Percentiles rank a stretch among this genome's conserved stretches.
phyloP scores from a whole-genome alignment of 1,140 invertebrate genomes.

The Contarinia nasturtii region DNA sequence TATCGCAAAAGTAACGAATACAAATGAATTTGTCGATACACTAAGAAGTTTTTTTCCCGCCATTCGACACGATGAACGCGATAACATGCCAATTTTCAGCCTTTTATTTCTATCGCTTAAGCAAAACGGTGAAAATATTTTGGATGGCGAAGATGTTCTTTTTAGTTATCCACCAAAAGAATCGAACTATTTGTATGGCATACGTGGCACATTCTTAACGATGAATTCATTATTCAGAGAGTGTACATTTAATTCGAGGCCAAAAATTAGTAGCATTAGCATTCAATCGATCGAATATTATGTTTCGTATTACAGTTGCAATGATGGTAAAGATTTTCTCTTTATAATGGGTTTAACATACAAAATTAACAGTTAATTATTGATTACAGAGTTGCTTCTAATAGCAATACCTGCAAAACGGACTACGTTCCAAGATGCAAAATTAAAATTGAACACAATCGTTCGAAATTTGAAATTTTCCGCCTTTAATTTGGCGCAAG shows the following conservation, averaged over 20 bases:
- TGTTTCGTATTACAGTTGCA: background rate
- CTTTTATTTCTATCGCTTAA: background rate
- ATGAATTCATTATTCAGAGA: background rate
- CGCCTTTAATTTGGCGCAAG: too few species aligned
- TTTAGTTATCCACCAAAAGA: constrained; percentile 3
- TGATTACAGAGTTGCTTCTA: background rate
- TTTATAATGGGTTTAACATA: too few species aligned
- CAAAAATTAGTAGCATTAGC: background rate
- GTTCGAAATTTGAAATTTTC: background rate
- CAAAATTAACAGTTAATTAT: background rate
- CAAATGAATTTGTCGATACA: constrained; percentile 9
- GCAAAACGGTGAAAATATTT: background rate
- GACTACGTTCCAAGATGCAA: background rate
- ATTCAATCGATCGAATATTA: background rate
- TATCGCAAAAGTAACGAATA: constrained; percentile 1
- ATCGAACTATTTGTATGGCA: background rate
- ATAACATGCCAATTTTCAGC: background rate
- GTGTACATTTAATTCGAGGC: background rate
- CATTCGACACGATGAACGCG: too few species aligned
- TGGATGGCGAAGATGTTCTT: background rate
- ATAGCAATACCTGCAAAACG: background rate
- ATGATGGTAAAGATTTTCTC: background rate
- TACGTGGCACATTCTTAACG: constrained; percentile 1
- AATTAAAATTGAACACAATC: background rate
- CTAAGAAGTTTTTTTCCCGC: too few species aligned